These are phyloP conservation scores for Bilobella aurantiaca DNA, from an alignment of 1,140 invertebrate genomes.

Conservation along the genomic window DNA sequence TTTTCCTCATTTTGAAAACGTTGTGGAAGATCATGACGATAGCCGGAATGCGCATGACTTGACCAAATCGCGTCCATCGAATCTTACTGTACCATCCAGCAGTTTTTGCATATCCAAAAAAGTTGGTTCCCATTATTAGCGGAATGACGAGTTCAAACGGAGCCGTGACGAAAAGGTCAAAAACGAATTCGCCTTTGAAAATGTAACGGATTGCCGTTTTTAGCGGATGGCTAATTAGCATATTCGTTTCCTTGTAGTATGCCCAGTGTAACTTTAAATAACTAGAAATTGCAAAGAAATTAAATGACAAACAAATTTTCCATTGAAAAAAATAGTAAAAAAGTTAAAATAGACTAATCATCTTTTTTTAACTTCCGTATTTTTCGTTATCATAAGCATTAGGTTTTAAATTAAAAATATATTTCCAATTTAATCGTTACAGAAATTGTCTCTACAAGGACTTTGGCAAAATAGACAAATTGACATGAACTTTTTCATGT, in stretches of 20 bases:
- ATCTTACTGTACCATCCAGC: not conserved
- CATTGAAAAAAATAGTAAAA: conserved; percentile 12
- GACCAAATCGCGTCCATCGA: conserved; percentile 1
- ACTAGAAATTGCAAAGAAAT: not conserved
- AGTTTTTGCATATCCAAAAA: not conserved
- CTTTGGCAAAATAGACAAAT: no score
- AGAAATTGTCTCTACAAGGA: no score
- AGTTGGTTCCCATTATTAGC: not conserved
- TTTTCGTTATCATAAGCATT: no score
- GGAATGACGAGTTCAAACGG: not conserved
- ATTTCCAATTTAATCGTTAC: no score
- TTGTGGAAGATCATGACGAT: not conserved
- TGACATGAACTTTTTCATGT: no score
- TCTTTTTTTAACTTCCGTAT: not conserved
- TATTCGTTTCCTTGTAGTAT: not conserved
- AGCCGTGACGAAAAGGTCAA: not conserved
- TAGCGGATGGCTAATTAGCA: not conserved
- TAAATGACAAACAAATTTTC: not conserved
- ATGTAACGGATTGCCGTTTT: not conserved
- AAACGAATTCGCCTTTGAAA: not conserved
- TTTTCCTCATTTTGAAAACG: not conserved
- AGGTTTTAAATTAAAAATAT: no score
- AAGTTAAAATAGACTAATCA: not conserved
- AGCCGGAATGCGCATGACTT: not conserved
- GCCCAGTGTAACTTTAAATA: conserved; percentile 23